Evolutionary conservation across 1,140 invertebrate genomes (phyloP).

Genomic region (Drosophila tsacasi): DNA sequence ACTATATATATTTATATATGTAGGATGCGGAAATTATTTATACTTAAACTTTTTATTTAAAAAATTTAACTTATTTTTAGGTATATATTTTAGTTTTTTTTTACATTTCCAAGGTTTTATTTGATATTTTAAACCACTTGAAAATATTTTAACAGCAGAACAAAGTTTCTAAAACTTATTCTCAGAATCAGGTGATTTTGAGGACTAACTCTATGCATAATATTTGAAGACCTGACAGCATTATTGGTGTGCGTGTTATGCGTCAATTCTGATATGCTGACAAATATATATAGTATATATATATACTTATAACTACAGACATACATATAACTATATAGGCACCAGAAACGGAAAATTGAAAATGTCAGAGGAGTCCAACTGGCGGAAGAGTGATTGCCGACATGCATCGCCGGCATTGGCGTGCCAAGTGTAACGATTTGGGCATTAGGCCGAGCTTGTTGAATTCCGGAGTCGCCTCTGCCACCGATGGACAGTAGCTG

Average conservation of each 20-base stretch:
- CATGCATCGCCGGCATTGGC: conserved; percentile 72
- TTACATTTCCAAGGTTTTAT: neutral
- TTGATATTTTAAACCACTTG: neutral
- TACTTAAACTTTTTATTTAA: too few species aligned
- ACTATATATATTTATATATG: too few species aligned
- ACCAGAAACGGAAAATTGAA: conserved; percentile 55
- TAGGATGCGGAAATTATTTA: too few species aligned
- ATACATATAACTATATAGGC: neutral
- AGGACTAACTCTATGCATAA: conserved; percentile 30
- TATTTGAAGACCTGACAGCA: neutral
- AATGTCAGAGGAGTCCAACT: conserved; percentile 58
- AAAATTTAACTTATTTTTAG: too few species aligned
- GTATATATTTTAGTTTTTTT: too few species aligned
- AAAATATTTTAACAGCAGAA: neutral
- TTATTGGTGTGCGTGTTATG: conserved; percentile 55
- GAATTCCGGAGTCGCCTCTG: conserved; percentile 29
- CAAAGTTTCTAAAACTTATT: neutral
- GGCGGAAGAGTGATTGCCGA: conserved; percentile 69
- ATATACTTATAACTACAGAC: neutral
- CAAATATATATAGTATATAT: neutral
- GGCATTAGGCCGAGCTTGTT: conserved; percentile 56
- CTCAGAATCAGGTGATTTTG: conserved; percentile 24
- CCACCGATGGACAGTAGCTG: conserved; percentile 41
- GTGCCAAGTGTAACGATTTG: conserved; percentile 68
- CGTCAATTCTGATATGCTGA: conserved; percentile 44